A percentile compares a stretch with the other conserved stretches of the same genome.
These are phyloP conservation scores for Brachyptera risi DNA, from an alignment of 2,888 invertebrate species.

Conservation along the genomic window DNA sequence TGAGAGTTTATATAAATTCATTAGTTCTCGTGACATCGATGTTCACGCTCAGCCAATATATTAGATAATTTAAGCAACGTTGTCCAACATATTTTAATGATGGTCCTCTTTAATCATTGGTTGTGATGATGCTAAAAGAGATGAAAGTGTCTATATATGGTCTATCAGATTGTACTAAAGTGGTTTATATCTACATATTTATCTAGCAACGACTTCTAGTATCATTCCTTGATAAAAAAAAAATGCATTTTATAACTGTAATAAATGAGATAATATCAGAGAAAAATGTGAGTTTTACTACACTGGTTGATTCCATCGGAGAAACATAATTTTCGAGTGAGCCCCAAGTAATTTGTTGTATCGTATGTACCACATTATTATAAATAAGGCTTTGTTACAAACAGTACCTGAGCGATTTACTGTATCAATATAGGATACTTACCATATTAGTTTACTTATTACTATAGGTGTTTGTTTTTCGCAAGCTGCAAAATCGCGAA, in stretches of 20 bases:
- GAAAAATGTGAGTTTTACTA: too few species aligned
- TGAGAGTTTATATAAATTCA: background rate
- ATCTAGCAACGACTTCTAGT: conserved; percentile 6
- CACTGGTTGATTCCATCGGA: too few species aligned
- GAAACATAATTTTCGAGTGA: too few species aligned
- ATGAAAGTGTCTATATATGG: background rate
- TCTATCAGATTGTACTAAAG: background rate
- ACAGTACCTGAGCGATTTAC: too few species aligned
- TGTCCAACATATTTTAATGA: conserved; percentile 7
- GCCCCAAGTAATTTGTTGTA: too few species aligned
- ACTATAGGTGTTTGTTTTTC: too few species aligned
- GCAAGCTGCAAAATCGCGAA: too few species aligned
- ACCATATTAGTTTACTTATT: too few species aligned
- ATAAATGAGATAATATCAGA: too few species aligned
- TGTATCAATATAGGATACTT: too few species aligned
- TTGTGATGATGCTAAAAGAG: conserved; percentile 12
- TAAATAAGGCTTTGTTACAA: too few species aligned
- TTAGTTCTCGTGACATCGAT: background rate
- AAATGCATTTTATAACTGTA: conserved; percentile 16
- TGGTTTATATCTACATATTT: conserved; percentile 4
- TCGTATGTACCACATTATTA: too few species aligned
- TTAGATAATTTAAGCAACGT: background rate
- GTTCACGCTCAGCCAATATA: background rate
- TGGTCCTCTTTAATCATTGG: conserved; percentile 18
- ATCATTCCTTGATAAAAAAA: conserved; percentile 15